phyloP scores from a whole-genome alignment of 2,113 vertebrate genomes.

The Pandion haliaetus region DNA sequence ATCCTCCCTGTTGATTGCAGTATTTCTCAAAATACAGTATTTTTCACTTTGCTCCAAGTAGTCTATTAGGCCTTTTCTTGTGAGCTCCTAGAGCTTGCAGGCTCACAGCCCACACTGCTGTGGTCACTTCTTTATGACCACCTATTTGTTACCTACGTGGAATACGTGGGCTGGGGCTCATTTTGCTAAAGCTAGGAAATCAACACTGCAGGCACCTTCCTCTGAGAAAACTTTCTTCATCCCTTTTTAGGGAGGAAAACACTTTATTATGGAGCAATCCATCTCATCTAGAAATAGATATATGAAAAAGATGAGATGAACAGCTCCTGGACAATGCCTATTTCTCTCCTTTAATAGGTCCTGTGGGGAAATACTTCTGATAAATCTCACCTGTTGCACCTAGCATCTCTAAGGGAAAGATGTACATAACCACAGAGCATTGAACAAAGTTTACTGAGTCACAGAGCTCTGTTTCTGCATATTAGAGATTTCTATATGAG shows the following conservation, averaged over 20 bases:
- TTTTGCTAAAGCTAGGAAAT: neutral
- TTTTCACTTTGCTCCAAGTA: neutral
- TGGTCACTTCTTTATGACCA: neutral
- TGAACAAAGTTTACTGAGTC: neutral
- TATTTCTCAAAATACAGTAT: neutral
- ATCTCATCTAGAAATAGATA: neutral
- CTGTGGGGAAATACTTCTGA: neutral
- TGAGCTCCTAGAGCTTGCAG: neutral
- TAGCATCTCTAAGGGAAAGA: neutral
- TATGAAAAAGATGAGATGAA: neutral
- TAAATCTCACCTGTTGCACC: neutral
- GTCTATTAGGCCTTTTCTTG: neutral
- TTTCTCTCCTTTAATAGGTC: neutral
- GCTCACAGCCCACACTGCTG: neutral
- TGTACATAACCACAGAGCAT: neutral
- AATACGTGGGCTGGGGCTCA: rapidly evolving
- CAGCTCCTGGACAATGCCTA: neutral
- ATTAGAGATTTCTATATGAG: neutral
- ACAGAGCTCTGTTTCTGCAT: neutral
- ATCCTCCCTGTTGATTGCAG: neutral
- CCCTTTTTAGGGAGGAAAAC: neutral
- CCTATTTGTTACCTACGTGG: neutral
- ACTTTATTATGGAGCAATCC: neutral
- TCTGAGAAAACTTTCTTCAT: neutral
- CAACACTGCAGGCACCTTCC: neutral